Percentiles rank a stretch among this genome's conserved stretches.
These are phyloP conservation scores for Bembecia ichneumoniformis DNA, from an alignment of 2,888 invertebrate species.

Conservation along the genomic window DNA sequence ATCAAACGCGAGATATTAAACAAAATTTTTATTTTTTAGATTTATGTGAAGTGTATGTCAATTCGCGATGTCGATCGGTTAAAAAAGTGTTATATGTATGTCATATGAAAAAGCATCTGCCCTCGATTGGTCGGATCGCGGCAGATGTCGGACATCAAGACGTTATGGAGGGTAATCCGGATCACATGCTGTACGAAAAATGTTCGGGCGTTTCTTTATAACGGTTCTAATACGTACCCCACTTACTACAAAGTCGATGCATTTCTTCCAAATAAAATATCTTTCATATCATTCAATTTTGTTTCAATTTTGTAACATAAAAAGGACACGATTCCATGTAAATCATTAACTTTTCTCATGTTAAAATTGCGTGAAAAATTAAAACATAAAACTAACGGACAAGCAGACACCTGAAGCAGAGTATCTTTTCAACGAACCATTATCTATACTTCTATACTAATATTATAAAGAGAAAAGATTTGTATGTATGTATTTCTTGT, in stretches of 20 bases:
- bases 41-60: neutral
- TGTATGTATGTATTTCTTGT: no score
- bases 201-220: conserved; percentile 25
- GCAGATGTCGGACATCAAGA: conserved; percentile 64
- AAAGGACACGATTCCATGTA: neutral
- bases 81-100: conserved; percentile 30
- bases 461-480: no score
- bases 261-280: neutral
- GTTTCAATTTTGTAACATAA: neutral
- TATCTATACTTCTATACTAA: no score
- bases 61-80: conserved; percentile 10
- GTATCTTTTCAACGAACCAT: no score
- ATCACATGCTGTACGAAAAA: conserved; percentile 47
- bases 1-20: no score
- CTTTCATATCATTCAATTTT: neutral
- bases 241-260: neutral
- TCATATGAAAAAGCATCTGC: conserved; percentile 43
- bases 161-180: conserved; percentile 59
- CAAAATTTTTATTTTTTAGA: no score
- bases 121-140: conserved; percentile 27
- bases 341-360: no score
- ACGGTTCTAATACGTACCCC: conserved; percentile 7
- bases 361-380: no score
- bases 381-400: no score
- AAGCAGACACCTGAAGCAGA: no score